phyloP scores from a whole-genome alignment of 2,797 vertebrate species.

The Alfaro cultratus region DNA sequence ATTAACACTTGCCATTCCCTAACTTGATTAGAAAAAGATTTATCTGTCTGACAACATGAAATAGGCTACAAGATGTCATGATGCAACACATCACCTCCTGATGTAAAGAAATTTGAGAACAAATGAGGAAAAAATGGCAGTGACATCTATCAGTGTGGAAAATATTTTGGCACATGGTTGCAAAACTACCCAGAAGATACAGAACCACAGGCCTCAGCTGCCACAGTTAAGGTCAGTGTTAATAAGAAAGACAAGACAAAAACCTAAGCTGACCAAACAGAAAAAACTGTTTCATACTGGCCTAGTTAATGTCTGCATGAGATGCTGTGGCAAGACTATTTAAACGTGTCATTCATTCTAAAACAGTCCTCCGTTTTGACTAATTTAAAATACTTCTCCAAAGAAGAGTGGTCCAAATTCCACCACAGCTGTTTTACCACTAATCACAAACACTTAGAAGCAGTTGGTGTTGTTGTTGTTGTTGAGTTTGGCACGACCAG shows the following conservation, averaged over 20 bases:
- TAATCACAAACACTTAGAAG: background rate
- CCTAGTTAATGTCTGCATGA: background rate
- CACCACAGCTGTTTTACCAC: background rate
- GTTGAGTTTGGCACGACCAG: background rate
- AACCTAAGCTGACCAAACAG: background rate
- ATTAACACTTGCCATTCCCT: too few relatives aligned
- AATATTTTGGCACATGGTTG: background rate
- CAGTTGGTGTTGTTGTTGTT: background rate
- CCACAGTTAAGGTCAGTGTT: background rate
- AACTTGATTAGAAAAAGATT: too few relatives aligned
- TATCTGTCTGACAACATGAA: too few relatives aligned
- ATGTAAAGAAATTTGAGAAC: background rate
- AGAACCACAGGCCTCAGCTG: background rate
- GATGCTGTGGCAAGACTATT: background rate
- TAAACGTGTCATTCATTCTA: background rate
- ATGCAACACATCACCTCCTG: too few relatives aligned
- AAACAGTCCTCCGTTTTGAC: background rate
- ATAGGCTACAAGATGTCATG: too few relatives aligned
- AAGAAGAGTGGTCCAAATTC: background rate
- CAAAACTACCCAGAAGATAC: background rate
- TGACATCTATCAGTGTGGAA: background rate
- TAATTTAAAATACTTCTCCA: background rate
- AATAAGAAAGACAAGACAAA: background rate
- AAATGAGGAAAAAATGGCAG: background rate
- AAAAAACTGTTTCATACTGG: background rate